Percentiles rank a stretch among this genome's conserved stretches.
These are phyloP conservation scores for Tetrapedia diversipes DNA, from an alignment of 2,888 invertebrate species.

Conservation along the genomic window DNA sequence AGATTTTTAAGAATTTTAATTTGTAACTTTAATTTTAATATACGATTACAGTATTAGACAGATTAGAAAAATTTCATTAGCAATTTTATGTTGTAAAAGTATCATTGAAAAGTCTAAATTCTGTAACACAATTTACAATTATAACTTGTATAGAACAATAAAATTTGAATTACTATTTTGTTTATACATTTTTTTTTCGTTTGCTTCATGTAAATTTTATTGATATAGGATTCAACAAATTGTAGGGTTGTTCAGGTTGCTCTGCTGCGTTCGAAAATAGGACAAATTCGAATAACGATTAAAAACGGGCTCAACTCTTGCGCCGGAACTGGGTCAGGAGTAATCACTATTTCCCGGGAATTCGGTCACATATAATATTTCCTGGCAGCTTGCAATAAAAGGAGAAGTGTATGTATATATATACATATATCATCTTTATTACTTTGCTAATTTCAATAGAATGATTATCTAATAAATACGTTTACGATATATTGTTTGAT, in stretches of 20 bases:
- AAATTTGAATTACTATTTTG: constrained; percentile 26
- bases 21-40: not conserved
- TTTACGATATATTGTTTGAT: too few species aligned
- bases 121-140: constrained; percentile 20
- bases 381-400: not conserved
- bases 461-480: too few species aligned
- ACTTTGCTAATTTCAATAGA: too few species aligned
- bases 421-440: too few species aligned
- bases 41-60: not conserved
- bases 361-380: constrained; percentile 43
- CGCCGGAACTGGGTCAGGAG: constrained; percentile 41
- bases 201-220: not conserved
- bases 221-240: not conserved
- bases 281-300: constrained; percentile 51
- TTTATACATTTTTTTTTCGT: not conserved
- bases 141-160: constrained; percentile 41
- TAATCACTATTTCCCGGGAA: constrained; percentile 48
- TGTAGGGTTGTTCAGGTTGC: not conserved
- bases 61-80: not conserved
- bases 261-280: constrained; percentile 31
- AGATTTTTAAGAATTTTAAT: not conserved
- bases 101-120: constrained; percentile 5
- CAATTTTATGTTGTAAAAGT: not conserved
- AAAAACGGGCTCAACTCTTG: constrained; percentile 35
- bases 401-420: too few species aligned